Evolutionary conservation across 2,888 invertebrate genomes (phyloP), one percentile per base, ranked within the genome.

Genomic region (Ormyrus rosae): DNA sequence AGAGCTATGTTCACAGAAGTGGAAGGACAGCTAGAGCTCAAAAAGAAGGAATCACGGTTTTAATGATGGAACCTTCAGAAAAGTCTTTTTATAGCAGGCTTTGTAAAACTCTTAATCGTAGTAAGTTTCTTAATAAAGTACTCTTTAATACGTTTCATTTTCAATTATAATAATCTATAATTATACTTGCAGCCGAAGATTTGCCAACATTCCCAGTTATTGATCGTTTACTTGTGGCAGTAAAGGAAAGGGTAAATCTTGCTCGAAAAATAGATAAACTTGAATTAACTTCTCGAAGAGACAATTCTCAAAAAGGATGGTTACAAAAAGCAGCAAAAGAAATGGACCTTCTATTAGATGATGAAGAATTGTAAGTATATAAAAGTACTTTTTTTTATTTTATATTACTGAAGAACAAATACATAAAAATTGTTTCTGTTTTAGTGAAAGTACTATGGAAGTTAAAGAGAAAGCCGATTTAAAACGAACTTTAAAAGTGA

Each of bases 1-100:
- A 96, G 95, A 95, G 96, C 89, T 99, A 99, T 90, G 95, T 99
- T 0, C 99, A 99, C 89, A 93, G 99, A 81, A 98, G 98, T 87
- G 99, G 99, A 0, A 93, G 99, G 76, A 99, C 99, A 0, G 99
- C 99, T 0, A 93, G 99, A 72, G 98, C 98, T 0, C 93, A 93
- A 76, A 94, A 95, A 81, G 95, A 96, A 87, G 99, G 99, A 0
- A 94, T 99, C 9, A 97, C 99, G 4, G 94, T 99, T 3, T 92
- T 99, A 83, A 92, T 99, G 85, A 95, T 99, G 91, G 98, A 98
- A 86, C 97, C 98, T 0, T 93, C 94, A 0, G 99, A 99, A 89
- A 93, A 96, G 0, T 93, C 93, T 80, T 93, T 93, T 80, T 99
- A 97, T 85, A 91, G 94, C 0, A 96, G 96, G 87, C 92, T 99